Percentiles rank a stretch among this genome's conserved stretches.
Conservation (phyloP, 1,140 invertebrate genomes). For the Phocides pigmalion region DNA sequence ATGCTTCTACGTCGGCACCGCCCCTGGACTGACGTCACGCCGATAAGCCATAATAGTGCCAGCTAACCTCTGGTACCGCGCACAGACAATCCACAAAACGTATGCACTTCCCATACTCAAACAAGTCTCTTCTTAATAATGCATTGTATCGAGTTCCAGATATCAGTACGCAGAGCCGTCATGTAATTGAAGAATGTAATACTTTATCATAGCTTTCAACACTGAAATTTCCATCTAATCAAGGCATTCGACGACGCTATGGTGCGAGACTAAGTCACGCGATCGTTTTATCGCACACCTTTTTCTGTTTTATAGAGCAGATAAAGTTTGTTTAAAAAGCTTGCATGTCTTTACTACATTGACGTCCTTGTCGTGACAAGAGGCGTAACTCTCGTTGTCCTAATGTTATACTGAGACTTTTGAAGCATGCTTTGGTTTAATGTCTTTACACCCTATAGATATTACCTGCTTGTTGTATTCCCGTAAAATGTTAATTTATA, state of each 20-base stretch:
- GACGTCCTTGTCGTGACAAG: slow-evolving; percentile 71
- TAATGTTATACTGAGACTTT: slow-evolving; percentile 40
- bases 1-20: slow-evolving; percentile 79
- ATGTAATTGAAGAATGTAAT: slow-evolving; percentile 7
- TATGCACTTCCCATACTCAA: slow-evolving; percentile 19
- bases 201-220: neutral
- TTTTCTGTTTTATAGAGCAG: slow-evolving; percentile 76
- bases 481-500: too few relatives aligned
- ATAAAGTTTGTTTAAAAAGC: slow-evolving; percentile 78
- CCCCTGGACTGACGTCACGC: slow-evolving; percentile 74
- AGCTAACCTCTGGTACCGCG: slow-evolving; percentile 67
- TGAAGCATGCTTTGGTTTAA: slow-evolving; percentile 7
- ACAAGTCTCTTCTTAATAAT: too few relatives aligned
- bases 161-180: neutral
- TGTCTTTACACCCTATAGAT: slow-evolving; percentile 2
- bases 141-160: neutral
- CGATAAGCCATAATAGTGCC: slow-evolving; percentile 75
- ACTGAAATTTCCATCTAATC: slow-evolving; percentile 49
- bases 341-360: slow-evolving; percentile 76
- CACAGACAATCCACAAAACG: slow-evolving; percentile 19
- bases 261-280: slow-evolving; percentile 69
- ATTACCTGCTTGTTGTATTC: too few relatives aligned
- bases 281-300: slow-evolving; percentile 79
- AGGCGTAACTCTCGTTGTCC: slow-evolving; percentile 64
- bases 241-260: slow-evolving; percentile 68